Base-by-base conservation (phyloP, 1,140 invertebrate genomes). In the Rhagoletis zephyria region DNA sequence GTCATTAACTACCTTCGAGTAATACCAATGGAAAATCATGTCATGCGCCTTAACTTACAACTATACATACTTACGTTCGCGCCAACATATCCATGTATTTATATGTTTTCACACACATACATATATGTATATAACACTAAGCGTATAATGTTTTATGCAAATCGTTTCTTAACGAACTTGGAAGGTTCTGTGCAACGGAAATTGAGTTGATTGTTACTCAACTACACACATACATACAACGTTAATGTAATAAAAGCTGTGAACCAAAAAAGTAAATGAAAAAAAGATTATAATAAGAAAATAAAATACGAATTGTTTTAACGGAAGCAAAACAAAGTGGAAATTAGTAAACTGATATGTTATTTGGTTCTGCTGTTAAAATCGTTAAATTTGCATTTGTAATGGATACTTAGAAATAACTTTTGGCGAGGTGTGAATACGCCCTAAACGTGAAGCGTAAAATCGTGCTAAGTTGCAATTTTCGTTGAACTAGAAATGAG, bases 361-460 rank as follows among this genome's bases (percentile, higher is more conserved):
- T 4, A 14, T 63, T 63, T 14, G 4, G 10, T 74, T 40, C 9
- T 67, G 6, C 19, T 45, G 16, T 74, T 74, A 74, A 30, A 74
- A 48, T 74, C 70, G 45, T 74, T 74, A 74, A 74, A 51, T 51
- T 74, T 74, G 70, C 70, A 74, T 74, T 51, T 48, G 45, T 48
- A 74, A 74, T 74, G 45, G 14, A 74, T 74, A 74, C 40, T 51
- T 74, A 16, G 14, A 5, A 45, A 48, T 74, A 6, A 5, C 40
- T 10, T 74, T 14, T 51, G 40, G 70, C 4, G 16, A 51, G 16
- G 70, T 74, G 70, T 74, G 70, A 74, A 67, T 12, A 42, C 65
- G 30, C 65, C 65, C 9, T 40, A 67, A 30, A 40, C 40, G 3
- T 3, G 6, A 45, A 74, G 48, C 16, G 12, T 7, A 48, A 42